Conservation (phyloP, 2,113 vertebrate species). For the Pseudonaja textilis region DNA sequence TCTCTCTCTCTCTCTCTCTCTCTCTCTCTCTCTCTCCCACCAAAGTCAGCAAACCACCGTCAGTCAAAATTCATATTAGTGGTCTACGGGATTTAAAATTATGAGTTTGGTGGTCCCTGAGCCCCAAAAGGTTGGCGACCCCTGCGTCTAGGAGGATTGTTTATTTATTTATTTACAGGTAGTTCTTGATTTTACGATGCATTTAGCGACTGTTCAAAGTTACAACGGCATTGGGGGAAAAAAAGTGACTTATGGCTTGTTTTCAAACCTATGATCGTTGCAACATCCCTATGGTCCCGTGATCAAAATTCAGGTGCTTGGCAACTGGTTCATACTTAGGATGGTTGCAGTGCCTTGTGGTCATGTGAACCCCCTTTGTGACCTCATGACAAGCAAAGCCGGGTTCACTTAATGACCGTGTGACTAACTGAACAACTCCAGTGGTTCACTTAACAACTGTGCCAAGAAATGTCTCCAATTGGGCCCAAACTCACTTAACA, state of each 20-base stretch:
- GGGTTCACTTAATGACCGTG: not conserved
- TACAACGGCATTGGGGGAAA: not conserved
- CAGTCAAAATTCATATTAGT: too few species aligned
- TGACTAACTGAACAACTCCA: not conserved
- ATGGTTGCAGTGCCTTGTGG: not conserved
- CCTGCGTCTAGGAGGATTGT: too few species aligned
- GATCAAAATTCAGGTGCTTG: not conserved
- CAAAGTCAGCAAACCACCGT: too few species aligned
- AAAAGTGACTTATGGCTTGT: not conserved
- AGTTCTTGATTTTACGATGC: not conserved
- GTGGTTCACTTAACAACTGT: not conserved
- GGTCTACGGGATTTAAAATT: too few species aligned
- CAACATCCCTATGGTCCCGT: not conserved
- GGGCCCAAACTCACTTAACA: not conserved
- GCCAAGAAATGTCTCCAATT: not conserved
- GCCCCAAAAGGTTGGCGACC: too few species aligned
- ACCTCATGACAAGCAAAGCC: not conserved
- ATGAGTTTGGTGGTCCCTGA: too few species aligned
- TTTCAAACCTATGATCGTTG: not conserved
- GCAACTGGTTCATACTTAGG: not conserved
- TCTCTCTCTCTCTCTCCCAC: too few species aligned
- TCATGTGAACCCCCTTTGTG: not conserved
- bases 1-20: too few species aligned
- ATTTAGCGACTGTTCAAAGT: not conserved
- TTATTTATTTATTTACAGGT: not conserved